Evolutionary conservation across 2,888 invertebrate species (phyloP), one percentile per base, ranked within the genome.

Genomic region (Cantharis flavilabris): DNA sequence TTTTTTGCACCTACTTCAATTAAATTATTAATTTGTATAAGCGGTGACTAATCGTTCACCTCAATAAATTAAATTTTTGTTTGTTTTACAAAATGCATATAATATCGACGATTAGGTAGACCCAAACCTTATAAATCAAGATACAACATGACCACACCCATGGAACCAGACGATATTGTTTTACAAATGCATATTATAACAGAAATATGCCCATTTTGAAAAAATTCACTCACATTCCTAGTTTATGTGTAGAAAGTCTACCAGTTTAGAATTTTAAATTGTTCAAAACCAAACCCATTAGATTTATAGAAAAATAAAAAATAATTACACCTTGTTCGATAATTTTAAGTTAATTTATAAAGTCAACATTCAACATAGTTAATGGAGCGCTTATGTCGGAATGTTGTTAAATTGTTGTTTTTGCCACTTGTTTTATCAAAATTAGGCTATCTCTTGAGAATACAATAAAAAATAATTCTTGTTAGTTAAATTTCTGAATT

Each of bases 351-450:
- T 67, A 67, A 67, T 67, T 67, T 67, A 67, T 67, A n/a, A 67
- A 26, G 26, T 67, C 26, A 18, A 23, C 23, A 23, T 67, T 67
- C 18, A 67, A 26, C 20, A 67, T 13, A 4, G 30, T 72, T 65
- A 30, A 65, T 71, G 23, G 63, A 30, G 33, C 67, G 33, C 28
- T 72, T 67, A 67, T 67, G 72, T 33, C 67, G 72, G 72, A 72
- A 72, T 72, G 72, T 63, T 20, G 67, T 72, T 65, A 33, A 67
- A 67, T 23, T 23, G 13, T 67, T 67, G n/a, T 67, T 23, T 65
- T 67, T 67, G 65, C 18, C 65, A 33, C 33, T 33, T 33, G 49
- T 49, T 49, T 7, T 49, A 49, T 49, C 49, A 49, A 49, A 49
- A 49, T n/a, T 49, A 49, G 49, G 49, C 49, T 49, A 49, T 49